Evolutionary conservation across 2,113 vertebrate genomes (phyloP).

Genomic region (Labeo catla): DNA sequence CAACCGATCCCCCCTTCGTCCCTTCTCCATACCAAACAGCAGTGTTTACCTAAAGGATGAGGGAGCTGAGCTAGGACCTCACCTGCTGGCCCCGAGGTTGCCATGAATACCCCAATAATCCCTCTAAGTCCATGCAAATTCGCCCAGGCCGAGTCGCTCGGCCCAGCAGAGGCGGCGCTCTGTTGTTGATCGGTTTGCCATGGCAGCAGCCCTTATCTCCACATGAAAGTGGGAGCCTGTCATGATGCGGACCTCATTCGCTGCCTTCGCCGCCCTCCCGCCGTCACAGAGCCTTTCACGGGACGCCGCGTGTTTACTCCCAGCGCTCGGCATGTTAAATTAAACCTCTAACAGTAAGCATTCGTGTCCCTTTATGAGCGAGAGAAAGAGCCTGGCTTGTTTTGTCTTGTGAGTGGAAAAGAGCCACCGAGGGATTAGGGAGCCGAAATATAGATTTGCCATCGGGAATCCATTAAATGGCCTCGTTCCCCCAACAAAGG

Average conservation of each 20-base stretch:
- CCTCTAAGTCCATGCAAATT: conserved; percentile 79
- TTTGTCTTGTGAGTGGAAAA: conserved; percentile 49
- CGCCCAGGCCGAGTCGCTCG: conserved; percentile 59
- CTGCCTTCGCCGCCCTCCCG: conserved; percentile 45
- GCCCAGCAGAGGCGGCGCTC: conserved; percentile 61
- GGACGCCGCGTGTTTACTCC: conserved; percentile 60
- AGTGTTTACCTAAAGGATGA: conserved; percentile 95
- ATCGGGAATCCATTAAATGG: conserved; percentile 64
- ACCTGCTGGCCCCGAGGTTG: conserved; percentile 88
- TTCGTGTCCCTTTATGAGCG: conserved; percentile 43
- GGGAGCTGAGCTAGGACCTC: conserved; percentile 79
- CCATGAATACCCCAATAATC: conserved; percentile 95
- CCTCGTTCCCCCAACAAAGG: conserved; percentile 65
- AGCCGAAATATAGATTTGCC: conserved; percentile 62
- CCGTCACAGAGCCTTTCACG: conserved; percentile 55
- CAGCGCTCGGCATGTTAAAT: conserved; percentile 57
- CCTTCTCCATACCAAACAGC: conserved; percentile 59
- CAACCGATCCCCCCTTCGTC: conserved; percentile 71
- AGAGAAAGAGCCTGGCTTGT: conserved; percentile 52
- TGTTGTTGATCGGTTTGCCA: conserved; percentile 62
- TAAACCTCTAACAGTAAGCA: conserved; percentile 57
- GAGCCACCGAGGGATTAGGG: conserved; percentile 55
- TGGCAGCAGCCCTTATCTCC: conserved; percentile 74
- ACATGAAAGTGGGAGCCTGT: conserved; percentile 61
- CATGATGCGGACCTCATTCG: conserved; percentile 49